Base-by-base conservation (phyloP, 2,888 invertebrate species). In the Conchocele bisecta region DNA sequence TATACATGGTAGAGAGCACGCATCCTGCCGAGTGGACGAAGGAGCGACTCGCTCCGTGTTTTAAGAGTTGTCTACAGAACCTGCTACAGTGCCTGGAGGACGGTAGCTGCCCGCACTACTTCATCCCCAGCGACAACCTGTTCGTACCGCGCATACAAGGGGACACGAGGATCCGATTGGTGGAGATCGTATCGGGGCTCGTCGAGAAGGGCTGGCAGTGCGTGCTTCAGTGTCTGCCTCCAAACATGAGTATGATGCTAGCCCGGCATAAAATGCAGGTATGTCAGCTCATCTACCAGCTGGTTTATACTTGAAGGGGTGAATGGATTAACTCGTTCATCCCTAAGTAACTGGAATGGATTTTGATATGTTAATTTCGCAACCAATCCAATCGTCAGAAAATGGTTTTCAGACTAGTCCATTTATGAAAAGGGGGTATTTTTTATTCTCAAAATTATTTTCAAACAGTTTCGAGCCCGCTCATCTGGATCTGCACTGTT, bases 151-250 rank as follows among this genome's bases (percentile, higher is more conserved):
- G 57, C 1, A 56, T 76, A 13, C 76, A 76, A 37, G 76, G 76
- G 2, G 76, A 76, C 22, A 66, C 72, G 15, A 44, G 76, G 33
- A 72, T 76, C 28, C 51, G 66, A 3, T 33, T 76, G 26, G 54
- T 39, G 11, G 24, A 41, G 2, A 20, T 58, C n/a, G 65, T 76
- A 2, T 39, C 68, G 1, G 63, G 68, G 1, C 48, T 66, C 17
- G 22, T 76, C 3, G 76, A 76, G 39, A 76, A 72, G 48, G 76
- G 72, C 3, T 76, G 76, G 76, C 60, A 69, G 33, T 72, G 76
- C 22, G 42, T 76, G n/a, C 61, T 76, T 4, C 72, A 72, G 22
- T 72, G 72, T 41, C 59, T 76, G 1, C 76, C 76, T 6, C 76
- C 76, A 31, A 72, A 76, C 33, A 57, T 72, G 65, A 69, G 51